These are phyloP conservation scores for Sebastes umbrosus DNA, from an alignment of 2,797 vertebrate genomes.

Conservation along the genomic window DNA sequence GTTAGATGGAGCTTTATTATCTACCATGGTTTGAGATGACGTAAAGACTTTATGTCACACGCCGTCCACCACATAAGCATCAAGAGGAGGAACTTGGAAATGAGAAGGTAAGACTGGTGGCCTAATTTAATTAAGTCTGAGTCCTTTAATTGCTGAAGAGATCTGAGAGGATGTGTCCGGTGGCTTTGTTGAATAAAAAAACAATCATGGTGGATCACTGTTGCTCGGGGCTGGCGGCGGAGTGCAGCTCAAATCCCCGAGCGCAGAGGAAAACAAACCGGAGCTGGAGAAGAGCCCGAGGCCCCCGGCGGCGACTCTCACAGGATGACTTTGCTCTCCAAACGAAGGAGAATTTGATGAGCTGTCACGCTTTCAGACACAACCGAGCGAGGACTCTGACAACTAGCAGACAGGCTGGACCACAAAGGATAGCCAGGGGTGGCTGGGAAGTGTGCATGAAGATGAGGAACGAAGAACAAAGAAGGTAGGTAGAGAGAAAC, in stretches of 20 bases:
- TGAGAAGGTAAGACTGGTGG: slow-evolving; percentile 21
- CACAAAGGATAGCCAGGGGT: slow-evolving; percentile 39
- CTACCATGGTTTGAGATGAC: neutral
- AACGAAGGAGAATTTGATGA: slow-evolving; percentile 53
- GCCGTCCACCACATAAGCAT: neutral
- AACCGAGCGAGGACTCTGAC: slow-evolving; percentile 39
- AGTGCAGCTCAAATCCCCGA: slow-evolving; percentile 38
- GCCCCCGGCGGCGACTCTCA: slow-evolving; percentile 27
- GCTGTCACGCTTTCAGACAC: slow-evolving; percentile 62
- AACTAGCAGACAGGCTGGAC: slow-evolving; percentile 41
- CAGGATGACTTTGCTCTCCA: slow-evolving; percentile 51
- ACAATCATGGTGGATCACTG: slow-evolving; percentile 38
- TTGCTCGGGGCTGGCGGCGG: slow-evolving; percentile 20
- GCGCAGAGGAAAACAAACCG: slow-evolving; percentile 54
- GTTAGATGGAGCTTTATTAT: neutral
- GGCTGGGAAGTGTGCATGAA: slow-evolving; percentile 9
- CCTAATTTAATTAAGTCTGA: slow-evolving; percentile 52
- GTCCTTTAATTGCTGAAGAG: slow-evolving; percentile 56
- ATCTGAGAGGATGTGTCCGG: slow-evolving; percentile 48
- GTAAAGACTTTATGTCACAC: neutral
- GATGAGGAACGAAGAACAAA: neutral
- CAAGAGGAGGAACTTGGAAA: neutral
- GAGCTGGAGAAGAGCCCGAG: slow-evolving; percentile 29
- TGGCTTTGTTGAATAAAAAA: slow-evolving; percentile 11
- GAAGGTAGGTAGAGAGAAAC: neutral